phyloP scores from a whole-genome alignment of 2,797 vertebrate genomes.

The Pempheris klunzingeri region DNA sequence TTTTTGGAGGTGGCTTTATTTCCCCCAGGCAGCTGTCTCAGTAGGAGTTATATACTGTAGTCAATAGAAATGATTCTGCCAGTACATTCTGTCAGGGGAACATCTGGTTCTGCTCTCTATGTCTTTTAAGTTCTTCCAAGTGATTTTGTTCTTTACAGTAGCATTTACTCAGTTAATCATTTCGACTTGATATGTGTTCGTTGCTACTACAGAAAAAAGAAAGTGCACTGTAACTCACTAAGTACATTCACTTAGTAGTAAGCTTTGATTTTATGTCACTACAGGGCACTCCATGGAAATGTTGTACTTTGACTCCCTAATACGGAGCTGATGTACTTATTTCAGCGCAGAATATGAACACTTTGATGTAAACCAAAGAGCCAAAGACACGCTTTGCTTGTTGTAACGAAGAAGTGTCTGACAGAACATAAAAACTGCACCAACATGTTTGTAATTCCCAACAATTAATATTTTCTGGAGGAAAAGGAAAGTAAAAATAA shows the following conservation, averaged over 20 bases:
- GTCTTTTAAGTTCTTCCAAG: not conserved
- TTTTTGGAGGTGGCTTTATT: too few relatives aligned
- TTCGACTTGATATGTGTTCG: not conserved
- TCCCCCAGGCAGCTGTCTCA: not conserved
- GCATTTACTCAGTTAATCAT: not conserved
- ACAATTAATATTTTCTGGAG: too few relatives aligned
- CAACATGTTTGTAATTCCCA: too few relatives aligned
- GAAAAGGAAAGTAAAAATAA: too few relatives aligned
- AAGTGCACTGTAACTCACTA: not conserved
- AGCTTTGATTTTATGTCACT: not conserved
- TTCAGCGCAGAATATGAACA: not conserved
- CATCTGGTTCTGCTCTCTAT: constrained; percentile 12
- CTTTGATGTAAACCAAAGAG: not conserved
- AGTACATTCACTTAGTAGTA: not conserved
- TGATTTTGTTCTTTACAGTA: not conserved
- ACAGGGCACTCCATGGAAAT: not conserved
- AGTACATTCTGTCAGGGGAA: not conserved
- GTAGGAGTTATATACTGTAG: not conserved
- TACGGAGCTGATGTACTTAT: not conserved
- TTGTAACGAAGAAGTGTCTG: too few relatives aligned
- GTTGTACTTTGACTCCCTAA: not conserved
- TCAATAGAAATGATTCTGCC: constrained; percentile 1
- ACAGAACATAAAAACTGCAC: too few relatives aligned
- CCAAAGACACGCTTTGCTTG: too few relatives aligned
- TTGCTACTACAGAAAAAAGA: not conserved